Percentiles rank a stretch among this genome's conserved stretches.
Conservation (phyloP, 2,888 invertebrate species). For the Pemphredon lugubris region DNA sequence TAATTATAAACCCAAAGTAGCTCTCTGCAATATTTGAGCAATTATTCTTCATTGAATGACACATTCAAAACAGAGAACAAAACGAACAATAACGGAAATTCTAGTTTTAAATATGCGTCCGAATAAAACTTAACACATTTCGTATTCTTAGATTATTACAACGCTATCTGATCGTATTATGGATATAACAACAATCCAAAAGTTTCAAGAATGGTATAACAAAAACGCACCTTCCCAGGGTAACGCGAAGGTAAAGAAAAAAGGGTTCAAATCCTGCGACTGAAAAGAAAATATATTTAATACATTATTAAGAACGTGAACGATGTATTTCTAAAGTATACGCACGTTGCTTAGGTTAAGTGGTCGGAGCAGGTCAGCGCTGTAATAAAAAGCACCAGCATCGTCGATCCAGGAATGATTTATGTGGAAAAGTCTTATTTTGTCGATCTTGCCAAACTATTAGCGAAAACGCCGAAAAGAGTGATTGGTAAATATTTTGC, state of each 20-base stretch:
- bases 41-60: too few relatives aligned
- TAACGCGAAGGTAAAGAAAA: not conserved
- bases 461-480: not conserved
- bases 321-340: too few relatives aligned
- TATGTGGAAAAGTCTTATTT: not conserved
- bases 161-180: not conserved
- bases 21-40: too few relatives aligned
- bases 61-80: too few relatives aligned
- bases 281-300: too few relatives aligned
- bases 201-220: not conserved
- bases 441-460: not conserved
- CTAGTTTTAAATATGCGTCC: too few relatives aligned
- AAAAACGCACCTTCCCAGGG: not conserved
- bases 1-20: too few relatives aligned
- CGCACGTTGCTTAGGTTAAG: not conserved
- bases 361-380: not conserved
- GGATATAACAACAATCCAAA: not conserved
- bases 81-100: too few relatives aligned
- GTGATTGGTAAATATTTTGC: not conserved
- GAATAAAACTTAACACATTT: too few relatives aligned
- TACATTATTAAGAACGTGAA: too few relatives aligned
- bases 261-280: not conserved
- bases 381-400: not conserved
- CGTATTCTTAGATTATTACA: not conserved
- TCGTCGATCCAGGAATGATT: too few relatives aligned